Percentiles rank a stretch among this genome's conserved stretches.
These are phyloP conservation scores for Dryomyza anilis DNA, from an alignment of 2,888 invertebrate species.

Conservation along the genomic window DNA sequence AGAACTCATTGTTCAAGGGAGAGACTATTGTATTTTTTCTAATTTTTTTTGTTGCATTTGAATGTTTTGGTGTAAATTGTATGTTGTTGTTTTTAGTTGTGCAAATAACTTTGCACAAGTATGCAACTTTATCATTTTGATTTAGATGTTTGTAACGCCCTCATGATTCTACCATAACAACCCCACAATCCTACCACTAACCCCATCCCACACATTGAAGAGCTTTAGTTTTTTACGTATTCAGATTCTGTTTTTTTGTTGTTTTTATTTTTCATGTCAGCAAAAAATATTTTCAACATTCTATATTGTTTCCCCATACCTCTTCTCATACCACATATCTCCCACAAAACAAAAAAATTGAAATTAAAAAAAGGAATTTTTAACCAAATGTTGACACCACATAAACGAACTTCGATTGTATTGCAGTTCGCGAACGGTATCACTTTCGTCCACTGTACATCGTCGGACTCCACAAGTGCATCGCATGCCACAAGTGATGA, in stretches of 20 bases:
- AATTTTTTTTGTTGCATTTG: constrained; percentile 40
- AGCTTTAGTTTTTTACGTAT: too few relatives aligned
- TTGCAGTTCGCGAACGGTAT: not conserved
- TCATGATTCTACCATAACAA: not conserved
- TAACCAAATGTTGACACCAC: constrained; percentile 15
- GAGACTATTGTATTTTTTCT: constrained; percentile 17
- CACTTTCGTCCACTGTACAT: not conserved
- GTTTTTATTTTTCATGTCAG: too few relatives aligned
- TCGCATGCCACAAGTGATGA: constrained; percentile 8
- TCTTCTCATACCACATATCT: too few relatives aligned
- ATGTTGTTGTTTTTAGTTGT: constrained; percentile 31
- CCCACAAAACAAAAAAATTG: too few relatives aligned
- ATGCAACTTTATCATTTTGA: constrained; percentile 60
- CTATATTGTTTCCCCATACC: too few relatives aligned
- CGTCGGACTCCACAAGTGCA: not conserved
- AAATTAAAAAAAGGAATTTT: too few relatives aligned
- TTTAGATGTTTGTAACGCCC: constrained; percentile 47
- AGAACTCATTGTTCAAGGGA: constrained; percentile 21
- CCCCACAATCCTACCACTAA: not conserved
- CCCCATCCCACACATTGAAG: not conserved
- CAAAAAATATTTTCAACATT: too few relatives aligned
- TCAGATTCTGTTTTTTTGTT: not conserved
- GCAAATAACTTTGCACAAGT: constrained; percentile 54
- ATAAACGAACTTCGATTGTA: not conserved
- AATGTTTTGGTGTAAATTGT: constrained; percentile 25